Base-by-base conservation (phyloP, 53 echinoderm and acorn worm genomes). In the Holothuria scabra region DNA sequence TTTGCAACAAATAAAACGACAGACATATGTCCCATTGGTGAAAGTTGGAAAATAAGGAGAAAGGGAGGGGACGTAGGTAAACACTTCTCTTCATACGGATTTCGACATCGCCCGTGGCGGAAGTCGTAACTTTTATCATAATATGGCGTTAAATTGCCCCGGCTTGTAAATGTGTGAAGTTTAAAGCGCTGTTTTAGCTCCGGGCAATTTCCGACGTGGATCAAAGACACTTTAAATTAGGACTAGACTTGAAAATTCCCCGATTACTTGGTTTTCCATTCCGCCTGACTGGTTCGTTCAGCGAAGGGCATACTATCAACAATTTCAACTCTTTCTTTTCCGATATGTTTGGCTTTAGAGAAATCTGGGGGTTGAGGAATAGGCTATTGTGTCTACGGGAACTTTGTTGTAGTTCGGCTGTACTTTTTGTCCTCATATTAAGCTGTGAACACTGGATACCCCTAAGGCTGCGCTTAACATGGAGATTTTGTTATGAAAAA, bases 211-310 rank as follows among this genome's bases (percentile, higher is more conserved):
- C 56, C 52, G 59, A 29, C 58, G 25, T n/a, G 59, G 79, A 79
- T 79, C 79, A 79, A 79, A 79, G 79, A 30, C 59, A 79, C 79
- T 72, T 72, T 72, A 79, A 79, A 79, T 79, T 79, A 79, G 57
- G 56, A 29, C 79, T 79, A 28, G 46, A 46, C 44, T 41, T 72
- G 46, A 46, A 72, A 48, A 72, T 65, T 72, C 26, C 72, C 46
- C 72, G 72, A 72, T 72, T 72, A 72, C 72, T 49, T 44, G 72
- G 72, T 49, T 46, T 44, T 49, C 23, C 72, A 72, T 72, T 44
- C 44, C 72, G 72, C 72, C n/a, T 72, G 72, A 46, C 31, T 72
- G 72, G 72, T 14, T 46, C 44, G 46, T 16, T 72, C 49, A 48
- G 26, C 72, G 72, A 72, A 46, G 72, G 72, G 72, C 48, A 44